These are phyloP conservation scores for Tretioscincus oriximinensis DNA, from an alignment of 2,113 vertebrate genomes.

Conservation along the genomic window DNA sequence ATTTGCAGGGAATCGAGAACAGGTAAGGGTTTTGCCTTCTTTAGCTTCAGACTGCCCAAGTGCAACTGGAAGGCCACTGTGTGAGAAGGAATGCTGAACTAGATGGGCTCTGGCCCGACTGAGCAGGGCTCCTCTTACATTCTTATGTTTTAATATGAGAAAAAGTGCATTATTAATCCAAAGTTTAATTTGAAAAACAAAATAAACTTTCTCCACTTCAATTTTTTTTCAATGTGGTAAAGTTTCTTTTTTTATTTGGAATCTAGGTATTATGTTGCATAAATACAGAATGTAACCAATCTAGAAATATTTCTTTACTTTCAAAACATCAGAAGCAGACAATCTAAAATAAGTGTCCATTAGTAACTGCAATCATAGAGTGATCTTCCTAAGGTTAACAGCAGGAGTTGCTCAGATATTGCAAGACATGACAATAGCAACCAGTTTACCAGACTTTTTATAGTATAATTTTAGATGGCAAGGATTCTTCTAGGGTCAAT, in stretches of 20 bases:
- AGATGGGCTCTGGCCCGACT: too few relatives aligned
- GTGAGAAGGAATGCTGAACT: too few relatives aligned
- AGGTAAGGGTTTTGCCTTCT: too few relatives aligned
- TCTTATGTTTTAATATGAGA: too few relatives aligned
- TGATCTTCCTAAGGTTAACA: constrained; percentile 6
- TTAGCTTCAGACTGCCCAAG: too few relatives aligned
- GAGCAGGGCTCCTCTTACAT: too few relatives aligned
- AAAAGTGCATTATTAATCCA: too few relatives aligned
- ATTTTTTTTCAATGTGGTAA: neutral
- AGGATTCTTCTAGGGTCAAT: constrained; percentile 48
- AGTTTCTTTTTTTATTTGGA: neutral
- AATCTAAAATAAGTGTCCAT: neutral
- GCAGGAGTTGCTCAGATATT: constrained; percentile 31
- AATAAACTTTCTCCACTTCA: neutral
- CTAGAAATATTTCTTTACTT: neutral
- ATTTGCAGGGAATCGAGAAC: too few relatives aligned
- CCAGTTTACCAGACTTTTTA: constrained; percentile 51
- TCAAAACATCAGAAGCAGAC: neutral
- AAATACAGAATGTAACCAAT: neutral
- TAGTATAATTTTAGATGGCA: constrained; percentile 49
- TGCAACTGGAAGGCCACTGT: too few relatives aligned
- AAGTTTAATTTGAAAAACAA: too few relatives aligned
- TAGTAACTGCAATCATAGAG: neutral
- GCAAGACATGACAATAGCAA: constrained; percentile 25
- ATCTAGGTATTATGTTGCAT: neutral